These are phyloP conservation scores for Ceyx margarethae DNA, from an alignment of 2,113 vertebrate genomes.

Conservation along the genomic window DNA sequence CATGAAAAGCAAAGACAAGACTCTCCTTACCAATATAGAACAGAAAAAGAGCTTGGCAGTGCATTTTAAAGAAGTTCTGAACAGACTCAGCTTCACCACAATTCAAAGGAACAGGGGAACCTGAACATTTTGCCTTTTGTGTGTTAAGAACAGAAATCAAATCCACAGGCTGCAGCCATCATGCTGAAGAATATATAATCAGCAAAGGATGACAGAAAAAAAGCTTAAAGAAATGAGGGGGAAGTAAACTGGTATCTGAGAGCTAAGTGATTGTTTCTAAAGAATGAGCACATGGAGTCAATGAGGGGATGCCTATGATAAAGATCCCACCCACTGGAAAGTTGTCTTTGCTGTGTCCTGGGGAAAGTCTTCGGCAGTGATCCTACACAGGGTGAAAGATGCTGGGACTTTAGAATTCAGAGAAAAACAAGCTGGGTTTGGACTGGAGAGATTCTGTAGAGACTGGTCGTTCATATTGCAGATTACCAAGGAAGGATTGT, in stretches of 20 bases:
- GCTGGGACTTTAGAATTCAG: not conserved
- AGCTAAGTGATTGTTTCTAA: not conserved
- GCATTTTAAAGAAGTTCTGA: not conserved
- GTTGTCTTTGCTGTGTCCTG: not conserved
- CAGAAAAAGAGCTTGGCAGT: not conserved
- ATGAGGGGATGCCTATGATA: not conserved
- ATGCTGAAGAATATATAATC: not conserved
- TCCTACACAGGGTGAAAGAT: not conserved
- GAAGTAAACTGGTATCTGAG: not conserved
- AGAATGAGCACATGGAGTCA: not conserved
- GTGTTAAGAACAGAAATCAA: not conserved
- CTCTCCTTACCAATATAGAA: not conserved
- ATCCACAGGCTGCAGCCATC: not conserved
- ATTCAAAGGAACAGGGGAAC: not conserved
- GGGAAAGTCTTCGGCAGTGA: not conserved
- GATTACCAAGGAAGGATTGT: fast-evolving
- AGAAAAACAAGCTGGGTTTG: not conserved
- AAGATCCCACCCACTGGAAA: not conserved
- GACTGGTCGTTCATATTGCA: not conserved
- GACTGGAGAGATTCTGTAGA: not conserved
- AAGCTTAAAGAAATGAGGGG: not conserved
- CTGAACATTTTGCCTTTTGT: not conserved
- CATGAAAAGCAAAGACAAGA: not conserved
- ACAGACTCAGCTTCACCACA: not conserved
- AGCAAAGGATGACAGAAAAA: not conserved